Percentiles rank a stretch among this genome's conserved stretches.
Evolutionary conservation across 2,888 invertebrate species (phyloP).

Genomic region (Spisula subtruncata): DNA sequence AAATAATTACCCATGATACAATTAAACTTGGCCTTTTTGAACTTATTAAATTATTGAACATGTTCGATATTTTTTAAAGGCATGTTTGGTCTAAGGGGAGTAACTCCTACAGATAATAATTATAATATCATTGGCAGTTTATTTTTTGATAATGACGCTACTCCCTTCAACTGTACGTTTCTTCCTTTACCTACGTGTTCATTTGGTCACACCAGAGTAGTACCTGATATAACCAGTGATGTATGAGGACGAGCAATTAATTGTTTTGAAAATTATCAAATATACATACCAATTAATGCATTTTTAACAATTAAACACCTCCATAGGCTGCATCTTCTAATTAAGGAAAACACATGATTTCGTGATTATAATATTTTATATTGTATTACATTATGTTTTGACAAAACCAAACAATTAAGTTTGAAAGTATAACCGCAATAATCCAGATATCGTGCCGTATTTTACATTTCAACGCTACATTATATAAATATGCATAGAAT

Average conservation of each 20-base stretch:
- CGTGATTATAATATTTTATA: neutral
- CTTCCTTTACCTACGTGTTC: no score
- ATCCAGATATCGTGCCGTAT: neutral
- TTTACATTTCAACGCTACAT: neutral
- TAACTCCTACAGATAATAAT: slow-evolving; percentile 16
- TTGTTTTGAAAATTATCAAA: neutral
- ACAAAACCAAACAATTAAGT: neutral
- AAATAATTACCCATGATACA: no score
- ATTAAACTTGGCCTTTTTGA: no score
- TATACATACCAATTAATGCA: neutral
- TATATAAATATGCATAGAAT: neutral
- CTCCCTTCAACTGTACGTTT: neutral
- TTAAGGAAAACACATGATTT: neutral
- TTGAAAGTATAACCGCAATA: no score
- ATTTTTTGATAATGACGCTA: no score
- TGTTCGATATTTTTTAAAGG: no score
- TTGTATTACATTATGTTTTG: neutral
- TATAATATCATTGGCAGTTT: neutral
- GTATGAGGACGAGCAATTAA: neutral
- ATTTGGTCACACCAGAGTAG: no score
- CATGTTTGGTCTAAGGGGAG: slow-evolving; percentile 47
- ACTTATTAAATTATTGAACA: no score
- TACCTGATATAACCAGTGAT: no score
- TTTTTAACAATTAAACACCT: neutral
- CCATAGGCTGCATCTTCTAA: neutral